Conservation (phyloP, 2,113 vertebrate species). For the Columba janthina region DNA sequence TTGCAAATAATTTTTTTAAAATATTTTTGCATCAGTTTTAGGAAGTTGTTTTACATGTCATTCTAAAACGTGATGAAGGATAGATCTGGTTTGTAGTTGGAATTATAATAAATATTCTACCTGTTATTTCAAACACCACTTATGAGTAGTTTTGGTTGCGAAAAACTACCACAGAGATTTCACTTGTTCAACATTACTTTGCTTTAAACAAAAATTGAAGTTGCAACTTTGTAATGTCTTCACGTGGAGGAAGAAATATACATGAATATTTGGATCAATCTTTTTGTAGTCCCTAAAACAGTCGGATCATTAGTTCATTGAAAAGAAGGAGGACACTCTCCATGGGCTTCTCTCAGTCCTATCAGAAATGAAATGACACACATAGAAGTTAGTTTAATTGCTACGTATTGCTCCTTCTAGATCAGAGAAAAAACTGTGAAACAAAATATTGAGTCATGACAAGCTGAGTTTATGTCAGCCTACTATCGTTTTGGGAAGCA, state of each 20-base stretch:
- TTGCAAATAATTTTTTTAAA: background rate
- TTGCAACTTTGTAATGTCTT: background rate
- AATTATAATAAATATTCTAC: background rate
- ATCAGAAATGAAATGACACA: background rate
- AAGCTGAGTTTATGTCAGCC: background rate
- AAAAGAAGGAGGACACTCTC: background rate
- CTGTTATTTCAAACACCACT: background rate
- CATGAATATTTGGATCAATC: background rate
- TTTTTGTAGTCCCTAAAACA: background rate
- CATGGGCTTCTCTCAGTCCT: background rate
- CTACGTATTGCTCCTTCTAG: background rate
- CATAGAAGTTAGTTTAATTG: background rate
- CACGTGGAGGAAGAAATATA: background rate
- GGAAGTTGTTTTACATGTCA: background rate
- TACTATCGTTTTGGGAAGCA: background rate
- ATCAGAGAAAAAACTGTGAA: background rate
- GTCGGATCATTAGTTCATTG: background rate
- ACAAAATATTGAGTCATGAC: background rate
- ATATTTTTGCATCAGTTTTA: background rate
- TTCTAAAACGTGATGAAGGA: background rate
- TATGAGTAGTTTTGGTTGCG: background rate
- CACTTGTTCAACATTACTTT: background rate
- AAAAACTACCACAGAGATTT: background rate
- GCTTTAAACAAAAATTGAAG: background rate
- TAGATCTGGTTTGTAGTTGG: background rate